Conservation (phyloP, 2,113 vertebrate genomes). For the Falco punctatus region DNA sequence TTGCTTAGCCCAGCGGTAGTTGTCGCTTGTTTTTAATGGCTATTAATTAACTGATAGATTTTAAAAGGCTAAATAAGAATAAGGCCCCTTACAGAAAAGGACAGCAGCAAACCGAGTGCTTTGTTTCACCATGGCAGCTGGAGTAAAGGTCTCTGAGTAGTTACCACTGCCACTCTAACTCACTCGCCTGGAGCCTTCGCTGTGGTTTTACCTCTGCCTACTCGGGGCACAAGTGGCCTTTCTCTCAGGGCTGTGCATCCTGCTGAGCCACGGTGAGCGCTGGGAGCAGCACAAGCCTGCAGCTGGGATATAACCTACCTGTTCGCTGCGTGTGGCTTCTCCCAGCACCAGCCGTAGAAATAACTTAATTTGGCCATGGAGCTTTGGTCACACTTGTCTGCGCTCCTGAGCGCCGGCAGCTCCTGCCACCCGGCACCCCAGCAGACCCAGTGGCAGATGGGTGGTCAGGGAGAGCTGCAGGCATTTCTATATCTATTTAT, state of each 20-base stretch:
- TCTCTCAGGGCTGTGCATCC: fast-evolving
- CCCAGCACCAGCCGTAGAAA: fast-evolving
- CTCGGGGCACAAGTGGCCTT: neutral
- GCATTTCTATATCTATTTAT: neutral
- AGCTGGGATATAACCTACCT: neutral
- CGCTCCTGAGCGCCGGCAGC: neutral
- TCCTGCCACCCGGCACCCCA: neutral
- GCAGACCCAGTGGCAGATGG: fast-evolving
- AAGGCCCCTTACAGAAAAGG: neutral
- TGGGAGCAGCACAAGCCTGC: fast-evolving
- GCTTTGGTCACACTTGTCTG: neutral
- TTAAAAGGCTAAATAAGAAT: neutral
- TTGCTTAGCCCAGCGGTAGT: neutral
- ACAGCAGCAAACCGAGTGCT: fast-evolving
- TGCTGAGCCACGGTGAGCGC: fast-evolving
- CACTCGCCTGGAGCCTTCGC: neutral
- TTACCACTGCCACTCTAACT: fast-evolving
- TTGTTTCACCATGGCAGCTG: neutral
- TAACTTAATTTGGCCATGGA: neutral
- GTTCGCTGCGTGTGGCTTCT: fast-evolving
- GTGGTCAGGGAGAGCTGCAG: neutral
- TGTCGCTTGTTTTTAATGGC: neutral
- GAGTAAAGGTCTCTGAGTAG: neutral
- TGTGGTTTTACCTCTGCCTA: neutral
- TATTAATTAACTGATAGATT: neutral